Base-by-base conservation (phyloP, 2,113 vertebrate genomes). In the Campylorhamphus procurvoides region DNA sequence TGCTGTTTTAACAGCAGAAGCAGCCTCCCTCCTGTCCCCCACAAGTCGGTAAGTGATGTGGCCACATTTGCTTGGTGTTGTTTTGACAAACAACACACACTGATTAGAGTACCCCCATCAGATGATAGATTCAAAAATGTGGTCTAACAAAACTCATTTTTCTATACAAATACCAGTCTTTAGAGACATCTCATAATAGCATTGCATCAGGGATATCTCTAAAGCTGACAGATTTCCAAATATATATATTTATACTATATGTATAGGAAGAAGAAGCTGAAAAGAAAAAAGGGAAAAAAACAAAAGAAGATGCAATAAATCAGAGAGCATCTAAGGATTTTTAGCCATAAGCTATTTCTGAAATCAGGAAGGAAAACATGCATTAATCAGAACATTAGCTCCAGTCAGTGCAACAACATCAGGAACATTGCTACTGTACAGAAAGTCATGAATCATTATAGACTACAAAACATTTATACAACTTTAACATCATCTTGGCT, bases 351-450 rank as follows among this genome's bases (percentile, higher is more conserved):
- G 71, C 71, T 74, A 42, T 85, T 96, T 94, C 85, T 90, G 90
- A 93, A 94, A 93, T 69, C 59, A 74, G 84, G 87, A 94, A 87
- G 66, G 40, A 95, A 95, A 95, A 89, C 23, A 11, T 53, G 58
- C 73, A 91, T 96, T 95, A 94, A 91, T 94, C 94, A 97, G 91
- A 91, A 85, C 78, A 91, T 93, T 91, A 95, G 89, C 62, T 92
- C 63, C 79, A 93, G 89, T 91, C 67, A 84, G 24, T 31, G 9
- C 50, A 87, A 71, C 69, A 95, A 66, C 55, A 72, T 76, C 71
- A 91, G n/a, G 62, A 91, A 46, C 74, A 37, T 9, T 79, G 71
- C 84, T 69, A n/a, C 63, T 50, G 37, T 46, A 42, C 19, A 35
- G 74, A 84, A 91, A 96, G 63, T 15, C 67, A 62, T 90, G 89